Evolutionary conservation across 2,113 vertebrate genomes (phyloP).

Genomic region (Rhagologus leucostigma): DNA sequence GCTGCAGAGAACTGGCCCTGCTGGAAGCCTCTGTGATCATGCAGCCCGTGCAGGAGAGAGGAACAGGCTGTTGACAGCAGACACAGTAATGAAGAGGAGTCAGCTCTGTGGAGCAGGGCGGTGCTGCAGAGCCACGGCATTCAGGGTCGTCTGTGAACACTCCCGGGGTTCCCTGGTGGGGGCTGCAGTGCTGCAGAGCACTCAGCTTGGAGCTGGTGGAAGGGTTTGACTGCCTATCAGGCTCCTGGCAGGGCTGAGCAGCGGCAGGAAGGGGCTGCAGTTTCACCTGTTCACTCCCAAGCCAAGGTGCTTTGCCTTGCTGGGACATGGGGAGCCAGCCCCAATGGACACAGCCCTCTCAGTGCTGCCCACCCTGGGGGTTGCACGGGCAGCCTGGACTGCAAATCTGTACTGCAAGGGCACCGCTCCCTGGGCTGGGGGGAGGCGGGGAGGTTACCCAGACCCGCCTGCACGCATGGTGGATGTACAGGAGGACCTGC

Average conservation of each 20-base stretch:
- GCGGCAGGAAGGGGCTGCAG: not conserved
- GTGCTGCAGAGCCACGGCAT: not conserved
- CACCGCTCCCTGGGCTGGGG: not conserved
- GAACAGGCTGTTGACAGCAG: not conserved
- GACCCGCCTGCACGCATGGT: fast-evolving
- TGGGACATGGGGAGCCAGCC: not conserved
- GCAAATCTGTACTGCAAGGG: not conserved
- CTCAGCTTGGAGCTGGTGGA: not conserved
- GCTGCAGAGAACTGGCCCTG: not conserved
- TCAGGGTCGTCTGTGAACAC: not conserved
- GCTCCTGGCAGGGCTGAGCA: not conserved
- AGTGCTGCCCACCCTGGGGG: not conserved
- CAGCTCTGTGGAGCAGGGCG: not conserved
- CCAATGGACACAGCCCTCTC: not conserved
- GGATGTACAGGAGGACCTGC: not conserved
- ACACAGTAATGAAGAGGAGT: not conserved
- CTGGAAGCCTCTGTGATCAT: not conserved
- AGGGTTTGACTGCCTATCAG: not conserved
- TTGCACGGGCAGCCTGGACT: not conserved
- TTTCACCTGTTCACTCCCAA: not conserved
- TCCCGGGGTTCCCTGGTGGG: not conserved
- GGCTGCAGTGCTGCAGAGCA: not conserved
- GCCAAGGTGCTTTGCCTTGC: not conserved
- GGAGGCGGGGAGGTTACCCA: not conserved
- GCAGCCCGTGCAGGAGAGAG: fast-evolving